Evolutionary conservation across 2,888 invertebrate genomes (phyloP).

Genomic region (Pelosia muscerda): DNA sequence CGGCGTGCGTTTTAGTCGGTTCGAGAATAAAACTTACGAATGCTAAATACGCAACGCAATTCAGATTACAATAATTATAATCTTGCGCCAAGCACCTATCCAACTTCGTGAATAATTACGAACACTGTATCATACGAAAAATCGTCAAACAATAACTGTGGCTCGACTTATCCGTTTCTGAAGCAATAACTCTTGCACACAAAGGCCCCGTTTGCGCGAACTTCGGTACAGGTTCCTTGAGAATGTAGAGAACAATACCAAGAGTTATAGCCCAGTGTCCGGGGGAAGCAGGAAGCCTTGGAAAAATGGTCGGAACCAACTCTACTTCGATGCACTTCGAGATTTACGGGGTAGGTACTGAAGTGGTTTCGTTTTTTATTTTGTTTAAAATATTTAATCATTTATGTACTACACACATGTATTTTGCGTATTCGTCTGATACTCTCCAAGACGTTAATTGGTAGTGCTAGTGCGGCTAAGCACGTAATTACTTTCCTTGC

Average conservation of each 20-base stretch:
- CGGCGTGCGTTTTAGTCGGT: too few species aligned
- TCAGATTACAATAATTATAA: background rate
- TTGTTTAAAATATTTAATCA: too few species aligned
- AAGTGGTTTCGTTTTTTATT: conserved; percentile 7
- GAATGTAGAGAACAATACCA: conserved; percentile 69
- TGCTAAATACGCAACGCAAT: background rate
- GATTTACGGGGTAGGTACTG: conserved; percentile 11
- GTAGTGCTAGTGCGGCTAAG: too few species aligned
- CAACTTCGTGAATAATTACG: conserved; percentile 30
- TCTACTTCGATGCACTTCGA: conserved; percentile 36
- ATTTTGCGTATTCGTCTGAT: too few species aligned
- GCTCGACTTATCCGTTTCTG: conserved; percentile 63
- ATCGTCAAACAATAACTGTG: conserved; percentile 70
- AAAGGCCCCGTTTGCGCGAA: conserved; percentile 60
- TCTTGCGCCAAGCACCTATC: conserved; percentile 1
- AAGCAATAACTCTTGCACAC: conserved; percentile 68
- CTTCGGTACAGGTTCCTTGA: conserved; percentile 65
- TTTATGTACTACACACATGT: too few species aligned
- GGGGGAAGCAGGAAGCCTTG: conserved; percentile 62
- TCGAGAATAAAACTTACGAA: background rate
- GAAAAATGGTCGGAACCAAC: conserved; percentile 62
- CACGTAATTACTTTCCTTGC: too few species aligned
- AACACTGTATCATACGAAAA: conserved; percentile 56
- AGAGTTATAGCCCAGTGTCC: conserved; percentile 70
- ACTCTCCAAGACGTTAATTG: too few species aligned